Evolutionary conservation across 2,888 invertebrate species (phyloP), one percentile per base, ranked within the genome.

Genomic region (Ophonus ardosiacus): DNA sequence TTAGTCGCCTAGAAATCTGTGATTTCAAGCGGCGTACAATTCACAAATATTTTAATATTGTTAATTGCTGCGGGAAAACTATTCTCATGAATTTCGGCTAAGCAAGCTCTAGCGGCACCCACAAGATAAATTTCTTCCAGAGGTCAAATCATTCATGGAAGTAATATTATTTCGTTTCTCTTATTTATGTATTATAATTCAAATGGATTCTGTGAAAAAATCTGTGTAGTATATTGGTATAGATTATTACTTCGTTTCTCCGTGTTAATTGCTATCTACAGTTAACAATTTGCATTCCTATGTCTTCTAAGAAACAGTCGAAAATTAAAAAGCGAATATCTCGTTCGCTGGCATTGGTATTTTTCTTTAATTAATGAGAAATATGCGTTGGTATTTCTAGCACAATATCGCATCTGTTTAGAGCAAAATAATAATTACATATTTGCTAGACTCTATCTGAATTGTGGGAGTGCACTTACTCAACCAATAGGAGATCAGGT

Each of bases 381-480:
- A 38, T 68, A 68, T 68, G 68, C 68, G 68, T 68, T 68, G 68
- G 68, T 38, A 68, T 68, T 38, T 38, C 24, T 38, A 51, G 43
- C 43, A 74, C 17, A 74, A 40, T 74, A 74, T 51, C 43, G 74
- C 74, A 21, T 74, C 51, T 21, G 56, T 74, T 13, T 38, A 74
- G 13, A 74, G 21, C 18, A 18, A 18, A 74, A 74, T 43, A 74
- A 74, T 43, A 74, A 74, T 74, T 56, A 74, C 51, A 74, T 51
- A 74, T 74, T 68, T 68, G 68, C 71, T 63, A 13, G 61, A 61
- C 61, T 59, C 10, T 80, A 21, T 63, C 43, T 24, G 80, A 80
- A 63, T 51, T 59, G 61, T 83, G 74, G 74, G 83, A 83, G 83
- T 83, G 74, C 24, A 18, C 57, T n/a, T 74, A 24, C 56, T 15